These are phyloP conservation scores for Pachyuromys duprasi DNA, from an alignment of 2,797 vertebrate species.

Conservation along the genomic window DNA sequence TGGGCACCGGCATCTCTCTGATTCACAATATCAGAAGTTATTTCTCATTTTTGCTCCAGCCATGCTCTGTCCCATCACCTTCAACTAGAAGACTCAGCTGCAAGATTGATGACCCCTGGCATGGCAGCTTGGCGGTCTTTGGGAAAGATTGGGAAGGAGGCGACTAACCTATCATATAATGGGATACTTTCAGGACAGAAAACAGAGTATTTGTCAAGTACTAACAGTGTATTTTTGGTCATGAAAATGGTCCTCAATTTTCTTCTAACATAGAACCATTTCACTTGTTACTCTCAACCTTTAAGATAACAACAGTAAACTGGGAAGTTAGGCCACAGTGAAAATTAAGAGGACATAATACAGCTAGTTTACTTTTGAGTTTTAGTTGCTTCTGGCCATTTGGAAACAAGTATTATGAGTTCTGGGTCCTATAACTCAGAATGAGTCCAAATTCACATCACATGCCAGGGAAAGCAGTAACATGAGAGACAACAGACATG, in stretches of 20 bases:
- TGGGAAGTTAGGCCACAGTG: not conserved
- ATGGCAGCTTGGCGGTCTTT: not conserved
- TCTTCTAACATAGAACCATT: slow-evolving; percentile 15
- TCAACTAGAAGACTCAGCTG: not conserved
- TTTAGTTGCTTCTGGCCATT: slow-evolving; percentile 40
- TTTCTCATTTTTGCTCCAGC: not conserved
- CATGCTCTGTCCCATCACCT: not conserved
- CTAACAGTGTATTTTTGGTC: not conserved
- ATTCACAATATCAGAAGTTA: not conserved
- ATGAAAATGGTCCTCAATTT: not conserved
- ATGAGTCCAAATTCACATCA: slow-evolving; percentile 64
- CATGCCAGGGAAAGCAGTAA: slow-evolving; percentile 62
- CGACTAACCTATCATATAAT: not conserved
- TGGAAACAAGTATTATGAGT: slow-evolving; percentile 59
- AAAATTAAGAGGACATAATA: slow-evolving; percentile 15
- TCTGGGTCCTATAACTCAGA: slow-evolving; percentile 53
- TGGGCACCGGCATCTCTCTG: not conserved
- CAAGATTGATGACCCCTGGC: not conserved
- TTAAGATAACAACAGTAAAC: not conserved
- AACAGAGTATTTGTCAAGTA: not conserved
- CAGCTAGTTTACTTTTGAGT: slow-evolving; percentile 13
- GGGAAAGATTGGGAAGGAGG: not conserved
- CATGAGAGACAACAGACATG: slow-evolving; percentile 67
- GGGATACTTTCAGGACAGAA: not conserved
- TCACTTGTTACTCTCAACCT: not conserved